A percentile compares a stretch with the other conserved stretches of the same genome.
Evolutionary conservation across 2,113 vertebrate genomes (phyloP).

Genomic region (Ameiurus melas): DNA sequence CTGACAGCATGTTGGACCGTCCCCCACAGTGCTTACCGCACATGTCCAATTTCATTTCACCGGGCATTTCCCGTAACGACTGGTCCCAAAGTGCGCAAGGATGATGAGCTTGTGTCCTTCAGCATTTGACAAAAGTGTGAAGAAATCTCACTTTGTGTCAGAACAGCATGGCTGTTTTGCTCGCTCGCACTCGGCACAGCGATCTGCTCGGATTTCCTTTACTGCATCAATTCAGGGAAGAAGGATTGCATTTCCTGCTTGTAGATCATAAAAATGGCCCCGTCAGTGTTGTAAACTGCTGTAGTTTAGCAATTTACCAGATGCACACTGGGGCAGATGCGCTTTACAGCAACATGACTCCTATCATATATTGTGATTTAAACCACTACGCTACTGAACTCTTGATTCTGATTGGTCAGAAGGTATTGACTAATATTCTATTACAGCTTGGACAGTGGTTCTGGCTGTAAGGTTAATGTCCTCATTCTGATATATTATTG

Average conservation of each 20-base stretch:
- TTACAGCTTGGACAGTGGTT: not conserved
- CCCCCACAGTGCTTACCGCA: not conserved
- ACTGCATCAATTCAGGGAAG: constrained; percentile 30
- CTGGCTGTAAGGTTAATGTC: not conserved
- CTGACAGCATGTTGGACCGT: constrained; percentile 31
- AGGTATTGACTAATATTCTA: not conserved
- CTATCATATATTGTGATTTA: not conserved
- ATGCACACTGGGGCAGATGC: not conserved
- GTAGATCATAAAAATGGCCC: constrained; percentile 29
- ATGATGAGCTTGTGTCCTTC: constrained; percentile 34
- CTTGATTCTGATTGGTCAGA: not conserved
- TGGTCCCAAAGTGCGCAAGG: not conserved
- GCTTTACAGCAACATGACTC: not conserved
- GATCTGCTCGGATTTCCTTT: constrained; percentile 16
- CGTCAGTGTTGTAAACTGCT: not conserved
- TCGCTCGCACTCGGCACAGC: constrained; percentile 32
- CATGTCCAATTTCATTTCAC: constrained; percentile 2
- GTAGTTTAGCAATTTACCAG: not conserved
- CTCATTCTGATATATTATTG: not conserved
- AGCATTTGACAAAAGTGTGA: constrained; percentile 9
- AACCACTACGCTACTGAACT: not conserved
- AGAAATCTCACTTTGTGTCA: constrained; percentile 22
- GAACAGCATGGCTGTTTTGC: constrained; percentile 24
- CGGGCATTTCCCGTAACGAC: constrained; percentile 1
- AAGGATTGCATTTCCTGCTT: constrained; percentile 30